phyloP scores from a whole-genome alignment of 2,113 vertebrate species.

The Rutilus rutilus region DNA sequence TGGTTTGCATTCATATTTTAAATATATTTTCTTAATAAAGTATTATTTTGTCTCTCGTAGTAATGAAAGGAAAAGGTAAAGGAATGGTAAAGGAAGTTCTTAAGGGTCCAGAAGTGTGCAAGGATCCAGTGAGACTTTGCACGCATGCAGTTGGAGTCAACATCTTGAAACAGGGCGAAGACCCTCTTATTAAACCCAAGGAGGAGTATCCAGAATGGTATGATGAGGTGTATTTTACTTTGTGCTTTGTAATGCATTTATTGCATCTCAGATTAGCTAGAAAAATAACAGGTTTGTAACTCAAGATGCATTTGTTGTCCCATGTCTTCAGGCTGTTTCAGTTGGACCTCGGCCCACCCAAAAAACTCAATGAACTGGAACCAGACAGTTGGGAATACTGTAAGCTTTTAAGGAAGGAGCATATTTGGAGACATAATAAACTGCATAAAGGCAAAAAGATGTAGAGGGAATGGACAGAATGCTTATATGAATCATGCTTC shows the following conservation, averaged over 20 bases:
- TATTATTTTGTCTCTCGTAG: constrained; percentile 61
- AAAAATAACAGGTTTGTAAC: neutral
- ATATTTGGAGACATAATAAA: constrained; percentile 84
- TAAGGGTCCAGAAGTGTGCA: constrained; percentile 89
- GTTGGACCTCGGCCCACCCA: constrained; percentile 79
- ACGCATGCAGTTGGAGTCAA: constrained; percentile 86
- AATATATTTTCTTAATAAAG: no score
- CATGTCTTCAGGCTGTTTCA: constrained; percentile 83
- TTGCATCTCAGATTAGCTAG: neutral
- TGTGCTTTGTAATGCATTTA: neutral
- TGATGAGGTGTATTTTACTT: constrained; percentile 30
- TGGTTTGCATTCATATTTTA: neutral
- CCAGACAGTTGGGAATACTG: constrained; percentile 79
- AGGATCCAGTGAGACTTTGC: constrained; percentile 80
- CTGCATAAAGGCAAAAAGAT: constrained; percentile 82
- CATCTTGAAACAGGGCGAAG: constrained; percentile 85
- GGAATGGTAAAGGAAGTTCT: constrained; percentile 72
- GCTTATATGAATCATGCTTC: no score
- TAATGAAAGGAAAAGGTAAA: constrained; percentile 80
- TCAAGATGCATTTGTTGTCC: neutral
- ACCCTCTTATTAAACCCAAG: constrained; percentile 80
- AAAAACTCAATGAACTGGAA: constrained; percentile 83
- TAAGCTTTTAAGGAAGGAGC: constrained; percentile 84
- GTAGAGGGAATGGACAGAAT: constrained; percentile 53
- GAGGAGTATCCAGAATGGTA: constrained; percentile 91